Base-by-base conservation (phyloP, 1,140 invertebrate genomes). In the Hyles euphorbiae region DNA sequence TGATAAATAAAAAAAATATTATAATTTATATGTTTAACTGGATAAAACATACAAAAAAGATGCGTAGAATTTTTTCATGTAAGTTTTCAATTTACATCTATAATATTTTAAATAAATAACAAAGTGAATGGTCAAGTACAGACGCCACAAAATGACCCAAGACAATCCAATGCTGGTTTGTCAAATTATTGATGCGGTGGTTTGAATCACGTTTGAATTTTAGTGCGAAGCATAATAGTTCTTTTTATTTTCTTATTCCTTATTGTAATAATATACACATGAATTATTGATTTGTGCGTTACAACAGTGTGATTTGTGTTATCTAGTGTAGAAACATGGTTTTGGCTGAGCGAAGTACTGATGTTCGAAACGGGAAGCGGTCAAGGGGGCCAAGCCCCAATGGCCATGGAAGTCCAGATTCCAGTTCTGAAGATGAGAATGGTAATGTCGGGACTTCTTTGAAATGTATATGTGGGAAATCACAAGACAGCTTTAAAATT, bases 351-450 rank as follows among this genome's bases (percentile, higher is more conserved):
- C 94, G 94, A 90, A 95, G 94, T 89, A 91, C 91, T 63, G 95
- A 96, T 87, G 92, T 94, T 63, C 90, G 95, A 76, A 97, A 97
- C 88, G 96, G 96, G 50, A 92, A 95, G 67, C 92, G 95, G 87
- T 97, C 96, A 65, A 91, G 95, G 78, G 96, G 95, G 78, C 94
- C 95, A 76, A 97, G 95, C 91, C 96, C 96, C 60, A 96, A 96
- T 91, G 94, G 94, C 65, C 94, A 95, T 88, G 91, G 91, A 74
- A 93, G 92, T 74, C 94, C 95, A 51, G 94, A 94, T 66, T 93
- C 93, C 51, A 95, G 93, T 74, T 95, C 94, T 63, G 94, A 95
- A 70, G 94, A 96, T 78, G 94, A 95, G 83, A 94, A 94, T 89
- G 94, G 94, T 95, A 92, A 61, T 11, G 32, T 48, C 12, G 9